Conservation (phyloP, 2,797 vertebrate species). For the Coccyzus lansbergi region DNA sequence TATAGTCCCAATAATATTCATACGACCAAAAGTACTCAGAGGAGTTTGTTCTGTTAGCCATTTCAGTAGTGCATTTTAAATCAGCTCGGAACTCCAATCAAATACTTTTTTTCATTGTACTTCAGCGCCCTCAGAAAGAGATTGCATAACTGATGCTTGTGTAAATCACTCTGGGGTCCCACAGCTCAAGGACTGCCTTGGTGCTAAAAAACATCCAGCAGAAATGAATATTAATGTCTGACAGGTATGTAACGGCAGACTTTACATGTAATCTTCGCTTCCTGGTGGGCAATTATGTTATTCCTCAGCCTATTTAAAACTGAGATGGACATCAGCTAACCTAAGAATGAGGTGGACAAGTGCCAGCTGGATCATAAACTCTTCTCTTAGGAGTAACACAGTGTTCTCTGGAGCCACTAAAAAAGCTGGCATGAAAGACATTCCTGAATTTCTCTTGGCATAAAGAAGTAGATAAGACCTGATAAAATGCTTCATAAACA, state of each 20-base stretch:
- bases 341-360: neutral
- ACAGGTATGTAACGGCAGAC: neutral
- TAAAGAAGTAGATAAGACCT: neutral
- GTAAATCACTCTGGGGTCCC: neutral
- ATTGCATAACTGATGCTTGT: conserved; percentile 14
- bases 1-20: conserved; percentile 91
- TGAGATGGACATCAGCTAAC: neutral
- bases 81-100: conserved; percentile 5
- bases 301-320: neutral
- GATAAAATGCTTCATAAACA: neutral
- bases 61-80: conserved; percentile 31
- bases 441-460: neutral
- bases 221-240: neutral
- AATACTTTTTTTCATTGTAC: neutral
- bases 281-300: neutral
- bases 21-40: conserved; percentile 74
- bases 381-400: rapidly evolving
- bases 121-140: neutral
- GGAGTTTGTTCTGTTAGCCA: conserved; percentile 76
- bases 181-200: conserved; percentile 53
- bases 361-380: neutral
- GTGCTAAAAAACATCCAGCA: neutral
- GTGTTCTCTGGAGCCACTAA: neutral
- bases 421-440: neutral
- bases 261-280: neutral